Evolutionary conservation across 2,888 invertebrate species (phyloP).

Genomic region (Cerceris ruficornis): DNA sequence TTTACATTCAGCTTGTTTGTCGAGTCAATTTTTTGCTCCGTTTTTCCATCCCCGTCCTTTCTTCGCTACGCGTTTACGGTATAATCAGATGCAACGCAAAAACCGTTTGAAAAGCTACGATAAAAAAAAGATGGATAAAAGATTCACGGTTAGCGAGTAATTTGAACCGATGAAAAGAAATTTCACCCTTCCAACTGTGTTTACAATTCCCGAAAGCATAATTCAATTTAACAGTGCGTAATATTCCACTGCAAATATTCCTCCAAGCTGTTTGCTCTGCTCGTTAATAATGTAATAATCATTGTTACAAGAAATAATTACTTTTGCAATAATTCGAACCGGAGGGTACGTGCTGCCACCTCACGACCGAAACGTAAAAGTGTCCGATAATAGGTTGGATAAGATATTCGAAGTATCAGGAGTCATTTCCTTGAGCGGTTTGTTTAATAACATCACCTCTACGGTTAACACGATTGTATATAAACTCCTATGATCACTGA

Average conservation of each 20-base stretch:
- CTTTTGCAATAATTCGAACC: slow-evolving; percentile 19
- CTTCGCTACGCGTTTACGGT: neutral
- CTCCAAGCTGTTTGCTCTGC: too few relatives aligned
- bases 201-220: too few relatives aligned
- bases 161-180: neutral
- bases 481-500: too few relatives aligned
- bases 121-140: neutral
- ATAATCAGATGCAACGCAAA: neutral
- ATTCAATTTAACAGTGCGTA: too few relatives aligned
- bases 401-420: neutral
- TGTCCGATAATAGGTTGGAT: slow-evolving; percentile 17
- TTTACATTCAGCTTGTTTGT: neutral
- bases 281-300: neutral
- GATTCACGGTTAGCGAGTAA: neutral
- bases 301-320: neutral
- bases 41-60: neutral
- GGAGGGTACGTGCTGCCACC: slow-evolving; percentile 56
- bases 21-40: neutral
- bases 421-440: neutral
- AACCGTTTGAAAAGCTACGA: neutral
- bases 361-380: slow-evolving; percentile 29
- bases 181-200: too few relatives aligned
- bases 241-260: neutral
- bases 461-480: neutral
- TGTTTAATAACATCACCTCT: neutral